These are phyloP conservation scores for Dimorphilus gyrociliatus DNA, from an alignment of 2,888 invertebrate species.

Conservation along the genomic window DNA sequence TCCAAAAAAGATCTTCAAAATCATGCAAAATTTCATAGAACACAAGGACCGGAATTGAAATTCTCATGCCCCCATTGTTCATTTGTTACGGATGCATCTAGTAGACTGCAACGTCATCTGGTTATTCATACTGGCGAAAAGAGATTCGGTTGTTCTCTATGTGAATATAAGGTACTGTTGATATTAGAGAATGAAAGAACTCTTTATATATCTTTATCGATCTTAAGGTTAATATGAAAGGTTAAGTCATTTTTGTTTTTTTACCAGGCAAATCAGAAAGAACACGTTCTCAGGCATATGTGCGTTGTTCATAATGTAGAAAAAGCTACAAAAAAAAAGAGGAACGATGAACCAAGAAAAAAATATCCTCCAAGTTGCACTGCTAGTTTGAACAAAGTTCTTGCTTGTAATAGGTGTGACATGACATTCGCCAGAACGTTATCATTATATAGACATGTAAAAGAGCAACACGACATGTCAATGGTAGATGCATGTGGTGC, in stretches of 20 bases:
- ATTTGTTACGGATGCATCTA: conserved; percentile 33
- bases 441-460: conserved; percentile 32
- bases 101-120: conserved; percentile 27
- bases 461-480: conserved; percentile 20
- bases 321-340: no score
- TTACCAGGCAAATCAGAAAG: conserved; percentile 28
- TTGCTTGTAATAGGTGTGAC: conserved; percentile 31
- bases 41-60: conserved; percentile 29
- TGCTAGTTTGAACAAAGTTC: conserved; percentile 25
- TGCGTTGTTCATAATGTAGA: no score
- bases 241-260: no score
- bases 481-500: not conserved
- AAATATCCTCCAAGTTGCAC: no score
- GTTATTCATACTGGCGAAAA: conserved; percentile 26
- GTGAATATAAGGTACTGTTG: no score
- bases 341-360: no score
- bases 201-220: no score
- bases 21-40: conserved; percentile 30
- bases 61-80: conserved; percentile 30
- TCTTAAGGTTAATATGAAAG: no score
- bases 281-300: conserved; percentile 28
- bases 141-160: conserved; percentile 27
- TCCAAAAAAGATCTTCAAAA: conserved; percentile 27
- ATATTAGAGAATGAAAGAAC: no score
- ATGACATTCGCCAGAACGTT: conserved; percentile 33